These are phyloP conservation scores for Camelus dromedarius DNA, from an alignment of 2,113 vertebrate species.

Conservation along the genomic window DNA sequence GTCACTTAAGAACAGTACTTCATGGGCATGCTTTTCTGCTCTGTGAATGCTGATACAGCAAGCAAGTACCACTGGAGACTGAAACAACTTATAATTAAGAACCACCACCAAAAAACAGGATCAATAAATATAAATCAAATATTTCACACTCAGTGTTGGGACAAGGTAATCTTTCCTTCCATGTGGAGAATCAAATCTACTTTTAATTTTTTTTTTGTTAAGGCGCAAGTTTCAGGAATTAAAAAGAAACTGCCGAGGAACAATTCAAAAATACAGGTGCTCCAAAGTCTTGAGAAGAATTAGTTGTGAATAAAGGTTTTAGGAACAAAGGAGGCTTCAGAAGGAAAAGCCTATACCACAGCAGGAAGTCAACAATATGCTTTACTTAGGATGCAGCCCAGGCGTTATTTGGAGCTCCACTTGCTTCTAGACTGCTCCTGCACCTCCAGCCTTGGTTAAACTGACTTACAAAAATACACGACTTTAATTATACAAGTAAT, in stretches of 20 bases:
- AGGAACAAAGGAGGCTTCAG: not conserved
- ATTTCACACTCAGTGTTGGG: not conserved
- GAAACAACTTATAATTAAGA: constrained; percentile 8
- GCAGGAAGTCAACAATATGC: not conserved
- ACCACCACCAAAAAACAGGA: not conserved
- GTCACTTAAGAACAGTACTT: rapidly evolving
- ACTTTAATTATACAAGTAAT: not conserved
- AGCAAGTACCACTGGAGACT: not conserved
- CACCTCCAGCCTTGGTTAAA: not conserved
- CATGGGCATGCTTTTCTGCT: not conserved
- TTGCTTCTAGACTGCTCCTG: not conserved
- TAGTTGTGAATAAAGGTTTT: not conserved
- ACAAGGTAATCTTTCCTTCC: not conserved
- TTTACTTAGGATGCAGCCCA: not conserved
- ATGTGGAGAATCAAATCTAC: not conserved
- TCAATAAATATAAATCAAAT: not conserved
- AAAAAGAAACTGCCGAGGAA: not conserved
- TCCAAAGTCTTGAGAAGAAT: not conserved
- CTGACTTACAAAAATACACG: not conserved
- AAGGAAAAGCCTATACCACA: not conserved
- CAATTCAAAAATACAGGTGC: not conserved
- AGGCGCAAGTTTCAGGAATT: not conserved
- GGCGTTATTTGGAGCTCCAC: not conserved
- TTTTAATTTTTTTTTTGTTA: not conserved
- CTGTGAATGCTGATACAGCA: not conserved